Base-by-base conservation (phyloP, 2,888 invertebrate genomes). In the Dynastes grantii region DNA sequence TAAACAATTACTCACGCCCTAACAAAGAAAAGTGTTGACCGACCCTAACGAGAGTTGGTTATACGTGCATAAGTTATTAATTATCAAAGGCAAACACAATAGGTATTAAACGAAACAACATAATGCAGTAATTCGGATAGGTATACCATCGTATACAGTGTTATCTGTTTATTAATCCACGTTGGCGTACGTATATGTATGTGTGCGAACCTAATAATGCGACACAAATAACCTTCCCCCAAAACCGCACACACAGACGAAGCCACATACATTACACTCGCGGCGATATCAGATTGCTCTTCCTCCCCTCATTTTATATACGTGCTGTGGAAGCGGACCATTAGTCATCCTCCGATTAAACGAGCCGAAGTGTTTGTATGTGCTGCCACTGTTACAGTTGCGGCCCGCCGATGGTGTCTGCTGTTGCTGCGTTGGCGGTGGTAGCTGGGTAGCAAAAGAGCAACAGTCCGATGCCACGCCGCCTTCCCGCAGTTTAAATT, bases 271-370 rank as follows among this genome's bases (percentile, higher is more conserved):
- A 32, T 29, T 13, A 63, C 13, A 63, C 63, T 13, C 32, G 13
- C 29, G 29, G 32, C 11, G 11, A 32, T 32, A 27, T 22, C 13
- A 29, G 32, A 63, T 29, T 27, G 29, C 63, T 32, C 27, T 55
- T n/a, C 55, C 22, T 55, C 16, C 22, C 11, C 13, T 13, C 51
- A 51, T n/a, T 73, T 73, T 61, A 40, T 68, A 49, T 40, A 53
- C 45, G 22, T 58, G 55, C 55, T 61, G 11, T 45, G 73, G 37
- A 16, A 55, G 13, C 71, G 16, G 45, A 61, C 73, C 73, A 73
- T 73, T 73, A 73, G 58, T 73, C 61, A 73, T 61, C 40, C 45
- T 58, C 37, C 73, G 73, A 73, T 73, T 73, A 58, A 61, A 61
- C 58, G 27, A 22, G 61, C 61, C 58, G 58, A 61, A 61, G 27